Evolutionary conservation across 1,140 invertebrate species (phyloP).

Genomic region (Drosophila pallidifrons): DNA sequence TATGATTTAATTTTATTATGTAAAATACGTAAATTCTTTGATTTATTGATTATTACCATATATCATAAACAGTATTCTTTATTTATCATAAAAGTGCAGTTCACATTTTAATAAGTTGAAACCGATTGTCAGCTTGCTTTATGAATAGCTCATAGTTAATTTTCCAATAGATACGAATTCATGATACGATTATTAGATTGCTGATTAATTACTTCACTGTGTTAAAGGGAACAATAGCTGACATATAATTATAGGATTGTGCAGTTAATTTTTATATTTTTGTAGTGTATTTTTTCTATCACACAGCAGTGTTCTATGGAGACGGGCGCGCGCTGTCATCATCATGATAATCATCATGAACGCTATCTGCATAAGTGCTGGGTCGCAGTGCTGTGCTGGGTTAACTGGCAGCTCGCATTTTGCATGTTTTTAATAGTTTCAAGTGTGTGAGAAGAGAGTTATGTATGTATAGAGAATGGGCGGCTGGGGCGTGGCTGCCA

Average conservation of each 20-base stretch:
- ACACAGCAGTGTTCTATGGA: slow-evolving; percentile 1
- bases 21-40: no score
- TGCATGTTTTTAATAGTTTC: slow-evolving; percentile 66
- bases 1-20: no score
- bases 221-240: neutral
- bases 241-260: neutral
- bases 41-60: no score
- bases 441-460: slow-evolving; percentile 30
- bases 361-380: slow-evolving; percentile 70
- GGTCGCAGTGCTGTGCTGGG: slow-evolving; percentile 37
- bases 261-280: neutral
- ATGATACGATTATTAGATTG: no score
- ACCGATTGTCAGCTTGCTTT: no score
- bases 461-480: neutral
- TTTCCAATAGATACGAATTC: no score
- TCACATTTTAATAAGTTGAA: no score
- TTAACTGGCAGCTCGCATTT: slow-evolving; percentile 78
- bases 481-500: slow-evolving; percentile 36
- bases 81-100: no score
- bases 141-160: no score
- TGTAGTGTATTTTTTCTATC: slow-evolving; percentile 15
- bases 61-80: no score
- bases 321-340: slow-evolving; percentile 23
- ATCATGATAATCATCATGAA: slow-evolving; percentile 41
- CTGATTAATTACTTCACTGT: no score